Evolutionary conservation across 2,113 vertebrate species (phyloP).

Genomic region (Nansenia antarctica): DNA sequence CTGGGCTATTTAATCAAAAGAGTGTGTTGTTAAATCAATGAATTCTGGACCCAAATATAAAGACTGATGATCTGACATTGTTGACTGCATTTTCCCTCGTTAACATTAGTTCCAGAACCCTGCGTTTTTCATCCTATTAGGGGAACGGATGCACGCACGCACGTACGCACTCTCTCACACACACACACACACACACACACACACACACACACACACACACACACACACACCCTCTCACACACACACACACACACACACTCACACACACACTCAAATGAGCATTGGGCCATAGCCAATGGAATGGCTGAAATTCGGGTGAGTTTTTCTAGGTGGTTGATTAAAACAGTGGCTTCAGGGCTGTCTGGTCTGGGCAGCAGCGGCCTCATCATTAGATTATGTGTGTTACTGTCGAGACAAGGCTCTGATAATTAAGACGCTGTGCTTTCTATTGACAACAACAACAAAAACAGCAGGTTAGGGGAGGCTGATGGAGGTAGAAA

Average conservation of each 20-base stretch:
- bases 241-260: neutral
- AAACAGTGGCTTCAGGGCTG: neutral
- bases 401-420: neutral
- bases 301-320: neutral
- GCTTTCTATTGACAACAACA: too few relatives aligned
- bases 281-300: neutral
- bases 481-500: too few relatives aligned
- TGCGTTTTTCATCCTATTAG: conserved; percentile 1
- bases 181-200: neutral
- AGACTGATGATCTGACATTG: conserved; percentile 3
- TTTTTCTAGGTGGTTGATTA: neutral
- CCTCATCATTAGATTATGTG: neutral
- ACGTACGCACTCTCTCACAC: too few relatives aligned
- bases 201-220: neutral
- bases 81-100: neutral
- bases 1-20: neutral
- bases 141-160: too few relatives aligned
- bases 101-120: conserved; percentile 12
- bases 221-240: neutral
- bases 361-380: neutral
- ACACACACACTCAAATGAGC: neutral
- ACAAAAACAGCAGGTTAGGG: too few relatives aligned
- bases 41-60: conserved; percentile 9
- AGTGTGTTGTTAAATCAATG: conserved; percentile 3
- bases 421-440: too few relatives aligned